Conservation (phyloP, 2,113 vertebrate species). For the Pseudopodoces humilis region DNA sequence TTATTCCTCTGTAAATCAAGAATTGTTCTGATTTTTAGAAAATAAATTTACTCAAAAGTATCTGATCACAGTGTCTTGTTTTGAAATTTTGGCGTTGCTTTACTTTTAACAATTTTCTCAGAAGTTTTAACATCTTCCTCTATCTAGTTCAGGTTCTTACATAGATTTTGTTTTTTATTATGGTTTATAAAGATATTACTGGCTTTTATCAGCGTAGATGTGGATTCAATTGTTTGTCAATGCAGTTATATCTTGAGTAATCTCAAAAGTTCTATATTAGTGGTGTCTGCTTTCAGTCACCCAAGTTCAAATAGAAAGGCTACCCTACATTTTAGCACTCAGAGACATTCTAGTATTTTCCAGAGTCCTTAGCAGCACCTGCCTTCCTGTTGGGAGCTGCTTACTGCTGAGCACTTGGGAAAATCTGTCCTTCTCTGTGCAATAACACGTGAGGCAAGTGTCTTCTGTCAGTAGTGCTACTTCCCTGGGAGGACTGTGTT, state of each 20-base stretch:
- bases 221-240: neutral
- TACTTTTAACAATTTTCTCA: neutral
- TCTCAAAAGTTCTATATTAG: neutral
- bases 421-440: neutral
- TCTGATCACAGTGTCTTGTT: neutral
- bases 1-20: neutral
- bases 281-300: neutral
- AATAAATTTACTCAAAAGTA: neutral
- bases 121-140: neutral
- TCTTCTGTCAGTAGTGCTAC: neutral
- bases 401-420: neutral
- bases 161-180: neutral
- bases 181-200: neutral
- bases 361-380: neutral
- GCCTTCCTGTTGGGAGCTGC: neutral
- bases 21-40: neutral
- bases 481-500: neutral
- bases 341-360: neutral
- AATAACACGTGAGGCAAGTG: accelerated
- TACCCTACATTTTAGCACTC: neutral
- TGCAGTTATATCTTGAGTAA: neutral
- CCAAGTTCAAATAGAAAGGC: neutral
- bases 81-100: neutral
- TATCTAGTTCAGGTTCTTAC: neutral
- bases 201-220: neutral